phyloP scores from a whole-genome alignment of 2,888 invertebrate species.

The Halocaridina rubra region DNA sequence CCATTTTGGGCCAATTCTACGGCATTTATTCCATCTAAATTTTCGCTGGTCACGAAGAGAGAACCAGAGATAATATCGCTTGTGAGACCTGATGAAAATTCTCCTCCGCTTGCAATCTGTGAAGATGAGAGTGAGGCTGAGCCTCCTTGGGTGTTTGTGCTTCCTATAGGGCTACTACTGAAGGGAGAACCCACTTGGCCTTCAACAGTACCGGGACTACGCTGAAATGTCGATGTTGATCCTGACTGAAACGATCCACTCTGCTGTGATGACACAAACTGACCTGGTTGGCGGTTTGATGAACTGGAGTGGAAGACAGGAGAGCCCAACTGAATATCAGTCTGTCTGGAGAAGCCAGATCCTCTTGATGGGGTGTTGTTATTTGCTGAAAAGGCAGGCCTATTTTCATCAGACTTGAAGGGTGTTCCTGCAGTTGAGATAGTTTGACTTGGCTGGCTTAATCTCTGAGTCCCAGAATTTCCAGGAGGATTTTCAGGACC shows the following conservation, averaged over 20 bases:
- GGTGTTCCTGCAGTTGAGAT: background rate
- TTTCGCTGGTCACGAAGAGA: constrained; percentile 21
- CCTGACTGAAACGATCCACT: background rate
- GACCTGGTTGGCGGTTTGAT: background rate
- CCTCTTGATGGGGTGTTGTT: too few relatives aligned
- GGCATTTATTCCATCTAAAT: constrained; percentile 26
- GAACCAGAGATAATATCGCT: constrained; percentile 29
- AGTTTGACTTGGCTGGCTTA: too few relatives aligned
- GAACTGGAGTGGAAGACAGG: background rate
- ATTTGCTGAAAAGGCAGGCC: too few relatives aligned
- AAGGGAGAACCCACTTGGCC: background rate
- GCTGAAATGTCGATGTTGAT: background rate
- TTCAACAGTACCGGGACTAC: background rate
- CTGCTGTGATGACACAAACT: background rate
- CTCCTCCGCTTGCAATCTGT: background rate
- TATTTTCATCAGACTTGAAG: background rate
- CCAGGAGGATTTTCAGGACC: background rate
- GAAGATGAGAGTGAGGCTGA: background rate
- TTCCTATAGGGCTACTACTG: background rate
- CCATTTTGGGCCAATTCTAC: constrained; percentile 25
- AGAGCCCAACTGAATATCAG: background rate
- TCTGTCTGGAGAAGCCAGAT: background rate
- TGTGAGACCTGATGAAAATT: background rate
- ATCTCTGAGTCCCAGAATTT: too few relatives aligned
- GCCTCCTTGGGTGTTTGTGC: background rate